phyloP scores from a whole-genome alignment of 2,797 vertebrate genomes.

The Pseudomugil gertrudae region DNA sequence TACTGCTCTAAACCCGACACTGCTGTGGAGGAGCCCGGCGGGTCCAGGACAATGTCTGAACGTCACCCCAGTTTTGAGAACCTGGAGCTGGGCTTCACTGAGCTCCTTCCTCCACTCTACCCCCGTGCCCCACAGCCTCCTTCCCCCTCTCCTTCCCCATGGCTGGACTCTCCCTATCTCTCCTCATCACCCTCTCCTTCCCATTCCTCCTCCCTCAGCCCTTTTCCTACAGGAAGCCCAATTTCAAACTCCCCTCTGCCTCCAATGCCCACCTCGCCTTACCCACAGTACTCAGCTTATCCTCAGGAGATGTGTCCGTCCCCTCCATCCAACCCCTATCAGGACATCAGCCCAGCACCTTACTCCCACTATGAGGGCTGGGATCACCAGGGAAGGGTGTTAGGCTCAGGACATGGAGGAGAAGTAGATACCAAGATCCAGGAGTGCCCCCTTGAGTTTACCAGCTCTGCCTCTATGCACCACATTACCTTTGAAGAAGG shows the following conservation, averaged over 20 bases:
- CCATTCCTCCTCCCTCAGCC: slow-evolving; percentile 84
- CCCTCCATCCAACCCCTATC: slow-evolving; percentile 73
- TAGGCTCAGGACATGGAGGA: slow-evolving; percentile 47
- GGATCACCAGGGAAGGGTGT: slow-evolving; percentile 71
- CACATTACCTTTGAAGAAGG: slow-evolving; percentile 95
- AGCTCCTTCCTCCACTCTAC: slow-evolving; percentile 83
- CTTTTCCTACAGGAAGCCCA: slow-evolving; percentile 82
- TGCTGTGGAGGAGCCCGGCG: slow-evolving; percentile 63
- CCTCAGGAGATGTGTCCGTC: slow-evolving; percentile 79
- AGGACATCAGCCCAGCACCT: slow-evolving; percentile 76
- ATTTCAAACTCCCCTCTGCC: slow-evolving; percentile 80
- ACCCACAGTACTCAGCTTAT: slow-evolving; percentile 74
- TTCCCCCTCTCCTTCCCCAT: slow-evolving; percentile 80
- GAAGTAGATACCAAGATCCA: slow-evolving; percentile 75
- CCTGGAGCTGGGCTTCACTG: slow-evolving; percentile 85
- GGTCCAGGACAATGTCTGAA: slow-evolving; percentile 69
- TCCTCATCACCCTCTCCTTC: slow-evolving; percentile 85
- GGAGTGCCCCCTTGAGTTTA: slow-evolving; percentile 77
- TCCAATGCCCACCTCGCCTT: slow-evolving; percentile 74
- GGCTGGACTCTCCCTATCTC: slow-evolving; percentile 85
- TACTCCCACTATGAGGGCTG: slow-evolving; percentile 80
- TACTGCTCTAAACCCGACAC: slow-evolving; percentile 74
- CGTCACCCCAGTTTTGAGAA: slow-evolving; percentile 82
- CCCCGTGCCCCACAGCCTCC: slow-evolving; percentile 74
- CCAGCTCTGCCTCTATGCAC: slow-evolving; percentile 86